Base-by-base conservation (phyloP, 2,888 invertebrate species). In the Rhagonycha fulva region DNA sequence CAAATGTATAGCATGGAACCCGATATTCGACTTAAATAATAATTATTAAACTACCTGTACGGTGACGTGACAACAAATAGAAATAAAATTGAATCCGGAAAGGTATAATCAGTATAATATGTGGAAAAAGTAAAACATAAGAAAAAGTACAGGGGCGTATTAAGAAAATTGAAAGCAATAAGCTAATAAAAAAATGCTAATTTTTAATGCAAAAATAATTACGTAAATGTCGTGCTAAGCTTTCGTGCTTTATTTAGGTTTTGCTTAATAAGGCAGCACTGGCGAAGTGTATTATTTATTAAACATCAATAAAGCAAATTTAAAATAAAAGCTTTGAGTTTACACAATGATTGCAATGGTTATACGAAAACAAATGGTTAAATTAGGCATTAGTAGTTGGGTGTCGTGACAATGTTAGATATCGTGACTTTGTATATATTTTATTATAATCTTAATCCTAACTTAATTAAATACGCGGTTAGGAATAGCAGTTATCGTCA, bases 361-460 rank as follows among this genome's bases (percentile, higher is more conserved):
- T 75, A 70, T 69, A 66, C 66, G 19, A 73, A 75, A 78, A 78
- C 78, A 81, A 81, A 80, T 80, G 79, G 78, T 74, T 76, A 72
- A 81, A 80, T 81, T 80, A 80, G 78, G 71, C 68, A 73, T 77
- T 79, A 76, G 77, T 66, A 24, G 76, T 70, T 78, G 71, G 77
- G 76, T 83, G 82, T 83, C 84, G 84, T 85, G 84, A 83, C 82
- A 82, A 77, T 77, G 77, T 80, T 76, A 80, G 79, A 83, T 85
- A 83, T 86, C 86, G 85, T 86, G 85, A 85, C 86, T 80, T 24
- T 47, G 47, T 47, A 47, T 47, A 82, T 85, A 85, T 86, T 86
- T 86, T 86, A 85, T 85, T 85, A 83, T 86, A 86, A 86, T 86
- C 85, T 86, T 85, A 86, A 86, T 85, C 85, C 85, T 85, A 85